These are phyloP conservation scores for Oryzias javanicus DNA, from an alignment of 2,113 vertebrate genomes.

Conservation along the genomic window DNA sequence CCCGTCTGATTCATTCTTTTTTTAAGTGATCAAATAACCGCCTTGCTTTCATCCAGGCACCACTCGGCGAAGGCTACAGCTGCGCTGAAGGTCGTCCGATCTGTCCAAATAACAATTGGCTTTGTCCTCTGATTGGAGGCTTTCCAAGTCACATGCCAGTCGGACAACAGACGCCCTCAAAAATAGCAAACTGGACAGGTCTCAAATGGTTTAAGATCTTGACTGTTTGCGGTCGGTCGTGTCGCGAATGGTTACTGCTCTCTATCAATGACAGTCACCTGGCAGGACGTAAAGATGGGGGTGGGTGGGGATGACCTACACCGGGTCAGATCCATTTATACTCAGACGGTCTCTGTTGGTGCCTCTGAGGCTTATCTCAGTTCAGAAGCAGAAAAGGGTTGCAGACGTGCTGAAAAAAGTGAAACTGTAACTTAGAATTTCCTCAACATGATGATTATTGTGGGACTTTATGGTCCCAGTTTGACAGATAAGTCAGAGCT, in stretches of 20 bases:
- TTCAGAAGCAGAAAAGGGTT: slow-evolving; percentile 20
- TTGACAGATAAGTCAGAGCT: not conserved
- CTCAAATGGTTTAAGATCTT: slow-evolving; percentile 45
- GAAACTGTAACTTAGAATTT: slow-evolving; percentile 30
- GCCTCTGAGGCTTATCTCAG: slow-evolving; percentile 21
- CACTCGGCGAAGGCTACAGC: slow-evolving; percentile 30
- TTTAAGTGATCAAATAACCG: not conserved
- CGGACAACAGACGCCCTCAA: slow-evolving; percentile 58
- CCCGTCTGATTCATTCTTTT: not conserved
- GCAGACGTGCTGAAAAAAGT: slow-evolving; percentile 32
- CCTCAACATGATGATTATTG: slow-evolving; percentile 38
- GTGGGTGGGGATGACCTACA: slow-evolving; percentile 13
- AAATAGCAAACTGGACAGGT: slow-evolving; percentile 73
- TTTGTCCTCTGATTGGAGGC: slow-evolving; percentile 52
- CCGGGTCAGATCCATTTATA: slow-evolving; percentile 51
- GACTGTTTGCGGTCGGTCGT: slow-evolving; percentile 19
- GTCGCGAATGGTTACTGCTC: slow-evolving; percentile 43
- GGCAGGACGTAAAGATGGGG: slow-evolving; percentile 30
- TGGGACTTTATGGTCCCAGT: slow-evolving; percentile 6
- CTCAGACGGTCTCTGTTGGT: slow-evolving; percentile 33
- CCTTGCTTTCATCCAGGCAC: slow-evolving; percentile 13
- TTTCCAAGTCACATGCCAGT: slow-evolving; percentile 63
- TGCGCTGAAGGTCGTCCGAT: slow-evolving; percentile 68
- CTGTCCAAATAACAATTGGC: slow-evolving; percentile 61
- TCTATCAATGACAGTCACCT: slow-evolving; percentile 51